These are phyloP conservation scores for Apis florea DNA, from an alignment of 1,140 invertebrate genomes.

Conservation along the genomic window DNA sequence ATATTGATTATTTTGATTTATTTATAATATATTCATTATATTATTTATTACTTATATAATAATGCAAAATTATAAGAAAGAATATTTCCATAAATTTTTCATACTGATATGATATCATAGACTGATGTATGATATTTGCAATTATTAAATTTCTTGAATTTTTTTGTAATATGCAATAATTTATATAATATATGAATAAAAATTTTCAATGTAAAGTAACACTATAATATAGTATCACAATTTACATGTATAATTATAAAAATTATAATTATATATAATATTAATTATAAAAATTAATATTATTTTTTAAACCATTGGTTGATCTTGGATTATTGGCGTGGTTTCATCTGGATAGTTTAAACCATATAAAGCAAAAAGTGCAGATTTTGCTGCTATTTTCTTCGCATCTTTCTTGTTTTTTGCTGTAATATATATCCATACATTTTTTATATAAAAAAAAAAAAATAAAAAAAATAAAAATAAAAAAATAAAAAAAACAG, in stretches of 20 bases:
- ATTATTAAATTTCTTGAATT: background rate
- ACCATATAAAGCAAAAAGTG: constrained; percentile 72
- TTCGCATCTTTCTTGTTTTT: constrained; percentile 82
- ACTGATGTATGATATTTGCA: background rate
- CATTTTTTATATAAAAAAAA: constrained; percentile 22
- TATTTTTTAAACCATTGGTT: constrained; percentile 28
- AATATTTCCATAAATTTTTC: constrained; percentile 11
- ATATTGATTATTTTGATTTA: background rate
- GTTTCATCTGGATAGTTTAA: constrained; percentile 71
- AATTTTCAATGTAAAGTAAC: constrained; percentile 12
- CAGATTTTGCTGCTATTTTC: constrained; percentile 80
- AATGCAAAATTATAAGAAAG: background rate
- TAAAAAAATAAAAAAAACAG: too few species aligned
- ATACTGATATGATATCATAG: background rate
- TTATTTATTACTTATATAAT: background rate
- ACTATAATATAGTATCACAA: background rate
- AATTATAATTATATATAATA: too few species aligned
- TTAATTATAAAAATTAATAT: constrained; percentile 6
- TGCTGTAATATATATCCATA: constrained; percentile 74
- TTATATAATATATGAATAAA: background rate
- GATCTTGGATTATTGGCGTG: constrained; percentile 9
- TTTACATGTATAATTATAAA: constrained; percentile 24
- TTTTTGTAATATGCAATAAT: constrained; percentile 1
- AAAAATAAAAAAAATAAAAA: constrained; percentile 11
- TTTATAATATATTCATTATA: background rate